Percentiles rank a stretch among this genome's conserved stretches.
Conservation (phyloP, 2,888 invertebrate genomes). For the Amphipoea oculea region DNA sequence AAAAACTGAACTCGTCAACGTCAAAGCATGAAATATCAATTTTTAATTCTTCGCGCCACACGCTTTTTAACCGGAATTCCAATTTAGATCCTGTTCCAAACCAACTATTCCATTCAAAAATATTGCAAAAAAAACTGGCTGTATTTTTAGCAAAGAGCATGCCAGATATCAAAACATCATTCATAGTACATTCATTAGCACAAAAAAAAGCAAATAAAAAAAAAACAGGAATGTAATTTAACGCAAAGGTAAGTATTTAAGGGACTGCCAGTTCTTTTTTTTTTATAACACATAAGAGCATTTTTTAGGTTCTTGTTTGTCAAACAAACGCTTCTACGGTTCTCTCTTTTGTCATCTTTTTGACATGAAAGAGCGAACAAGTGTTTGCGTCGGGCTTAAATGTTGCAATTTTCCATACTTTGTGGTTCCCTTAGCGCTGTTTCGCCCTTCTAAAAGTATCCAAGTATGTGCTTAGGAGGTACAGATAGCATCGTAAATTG, state of each 20-base stretch:
- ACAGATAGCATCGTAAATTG: not conserved
- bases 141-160: conserved; percentile 1
- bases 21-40: conserved; percentile 4
- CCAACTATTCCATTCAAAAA: not conserved
- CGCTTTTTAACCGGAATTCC: not conserved
- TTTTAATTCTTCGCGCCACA: not conserved
- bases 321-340: conserved; percentile 42
- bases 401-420: conserved; percentile 60
- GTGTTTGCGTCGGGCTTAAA: conserved; percentile 56
- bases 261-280: not conserved
- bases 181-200: not conserved
- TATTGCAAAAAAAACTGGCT: not conserved
- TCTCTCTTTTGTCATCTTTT: conserved; percentile 44
- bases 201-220: conserved; percentile 13
- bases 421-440: conserved; percentile 45
- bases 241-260: conserved; percentile 7
- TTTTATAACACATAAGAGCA: conserved; percentile 5
- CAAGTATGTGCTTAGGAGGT: conserved; percentile 20
- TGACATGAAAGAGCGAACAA: conserved; percentile 61
- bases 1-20: not conserved
- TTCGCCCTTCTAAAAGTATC: conserved; percentile 30
- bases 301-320: conserved; percentile 38
- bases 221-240: not conserved
- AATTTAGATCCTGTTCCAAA: conserved; percentile 22
- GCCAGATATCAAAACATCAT: not conserved